Base-by-base conservation (phyloP, 2,888 invertebrate genomes). In the Thecocarcelia acutangulata region DNA sequence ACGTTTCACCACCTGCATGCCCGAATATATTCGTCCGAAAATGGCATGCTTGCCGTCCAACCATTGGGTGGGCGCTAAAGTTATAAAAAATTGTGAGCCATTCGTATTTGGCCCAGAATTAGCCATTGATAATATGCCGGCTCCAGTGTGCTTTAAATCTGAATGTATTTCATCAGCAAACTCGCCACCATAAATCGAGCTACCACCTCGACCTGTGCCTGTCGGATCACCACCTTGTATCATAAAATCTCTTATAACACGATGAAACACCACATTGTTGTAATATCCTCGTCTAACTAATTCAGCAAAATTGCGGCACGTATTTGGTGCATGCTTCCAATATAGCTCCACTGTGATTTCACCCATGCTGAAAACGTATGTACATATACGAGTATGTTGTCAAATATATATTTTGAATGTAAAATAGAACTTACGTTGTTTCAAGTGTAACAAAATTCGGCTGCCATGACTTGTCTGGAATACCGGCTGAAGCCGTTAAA, bases 51-150 rank as follows among this genome's bases (percentile, higher is more conserved):
- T 98, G 12, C 97, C 96, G 92, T 99, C 99, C 44, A 99, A 92
- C 98, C 99, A 99, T 87, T 98, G 98, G 0, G 98, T 97, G 1
- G 99, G 98, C 0, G 96, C 98, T 80, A 99, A 91, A 0, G 98
- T 98, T 59, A 99, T 97, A 87, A 99, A 99, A 92, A 99, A 99
- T 90, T 99, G 99, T 37, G 98, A 98, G 2, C 98, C 98, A 90
- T 99, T 99, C 6, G 97, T 95, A 88, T 99, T 94, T 0, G 98
- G 98, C 0, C 99, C 98, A 19, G 98, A 96, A 92, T 99, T 99
- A 0, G 99, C 99, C 99, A 99, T 99, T 0, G 98, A 98, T 42
- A 97, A 87, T 75, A 97, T 94, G 0, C 97, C 97, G 21, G 95
- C 94, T 19, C 93, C 99, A n/a, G 97, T 97, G 89, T 99, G 99